phyloP scores from a whole-genome alignment of 2,113 vertebrate genomes.

The Narcine bancroftii region DNA sequence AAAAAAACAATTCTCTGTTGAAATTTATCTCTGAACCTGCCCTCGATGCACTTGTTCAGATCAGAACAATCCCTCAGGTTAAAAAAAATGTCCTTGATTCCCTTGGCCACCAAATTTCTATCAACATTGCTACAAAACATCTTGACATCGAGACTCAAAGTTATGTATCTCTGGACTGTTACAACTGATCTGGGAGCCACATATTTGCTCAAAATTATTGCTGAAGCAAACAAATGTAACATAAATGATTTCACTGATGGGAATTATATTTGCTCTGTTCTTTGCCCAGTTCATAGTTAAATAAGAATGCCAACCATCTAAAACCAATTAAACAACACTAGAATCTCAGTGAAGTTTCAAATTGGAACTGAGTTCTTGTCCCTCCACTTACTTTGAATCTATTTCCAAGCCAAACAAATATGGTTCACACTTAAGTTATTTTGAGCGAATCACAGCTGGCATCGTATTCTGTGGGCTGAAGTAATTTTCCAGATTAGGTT shows the following conservation, averaged over 20 bases:
- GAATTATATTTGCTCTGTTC: background rate
- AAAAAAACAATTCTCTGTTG: no score
- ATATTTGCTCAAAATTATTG: background rate
- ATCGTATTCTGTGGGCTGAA: no score
- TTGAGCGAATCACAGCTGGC: background rate
- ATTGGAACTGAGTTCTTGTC: background rate
- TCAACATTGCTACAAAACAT: no score
- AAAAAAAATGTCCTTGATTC: no score
- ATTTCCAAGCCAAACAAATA: background rate
- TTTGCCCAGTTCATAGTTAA: background rate
- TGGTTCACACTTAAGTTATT: background rate
- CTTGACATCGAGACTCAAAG: no score
- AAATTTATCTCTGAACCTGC: no score
- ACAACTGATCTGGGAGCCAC: background rate
- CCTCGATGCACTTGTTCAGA: no score
- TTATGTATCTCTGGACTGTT: background rate
- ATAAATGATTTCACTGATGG: background rate
- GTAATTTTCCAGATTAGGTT: no score
- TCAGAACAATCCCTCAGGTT: no score
- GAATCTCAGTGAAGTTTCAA: background rate
- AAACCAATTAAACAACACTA: background rate
- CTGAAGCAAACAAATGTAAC: background rate
- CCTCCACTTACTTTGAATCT: no score
- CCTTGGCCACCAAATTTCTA: no score
- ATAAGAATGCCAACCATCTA: background rate